Conservation (phyloP, 2,888 invertebrate genomes). For the Theretra japonica region DNA sequence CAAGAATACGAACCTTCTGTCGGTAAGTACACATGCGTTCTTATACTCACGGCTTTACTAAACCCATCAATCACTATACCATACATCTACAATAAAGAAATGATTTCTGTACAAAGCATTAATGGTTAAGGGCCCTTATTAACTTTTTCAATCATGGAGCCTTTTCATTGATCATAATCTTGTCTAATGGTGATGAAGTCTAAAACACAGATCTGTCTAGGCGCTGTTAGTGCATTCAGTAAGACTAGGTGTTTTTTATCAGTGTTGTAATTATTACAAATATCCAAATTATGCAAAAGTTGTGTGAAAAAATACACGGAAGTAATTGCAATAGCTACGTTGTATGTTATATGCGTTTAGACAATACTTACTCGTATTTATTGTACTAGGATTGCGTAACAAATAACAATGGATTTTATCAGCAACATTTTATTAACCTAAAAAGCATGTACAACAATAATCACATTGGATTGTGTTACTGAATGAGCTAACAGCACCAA, state of each 20-base stretch:
- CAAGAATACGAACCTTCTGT: conserved; percentile 81
- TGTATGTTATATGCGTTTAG: too few species aligned
- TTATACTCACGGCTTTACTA: conserved; percentile 1
- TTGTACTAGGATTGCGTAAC: too few species aligned
- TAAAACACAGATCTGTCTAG: not conserved
- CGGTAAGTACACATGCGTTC: conserved; percentile 58
- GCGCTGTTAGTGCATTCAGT: not conserved
- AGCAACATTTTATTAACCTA: too few species aligned
- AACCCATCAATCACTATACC: not conserved
- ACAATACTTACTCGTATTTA: too few species aligned
- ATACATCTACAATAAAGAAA: not conserved
- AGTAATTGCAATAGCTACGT: too few species aligned
- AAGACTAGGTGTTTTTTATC: not conserved
- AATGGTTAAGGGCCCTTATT: conserved; percentile 16
- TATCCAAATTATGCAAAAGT: too few species aligned
- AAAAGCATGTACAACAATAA: too few species aligned
- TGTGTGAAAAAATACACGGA: too few species aligned
- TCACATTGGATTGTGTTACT: not conserved
- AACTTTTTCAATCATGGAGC: not conserved
- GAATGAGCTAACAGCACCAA: not conserved
- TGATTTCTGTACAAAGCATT: not conserved
- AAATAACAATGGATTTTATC: too few species aligned
- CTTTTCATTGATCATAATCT: not conserved
- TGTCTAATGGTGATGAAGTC: not conserved
- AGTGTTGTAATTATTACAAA: too few species aligned